Evolutionary conservation across 2,113 vertebrate species (phyloP), one percentile per base, ranked within the genome.

Genomic region (Oceanodroma tethys): DNA sequence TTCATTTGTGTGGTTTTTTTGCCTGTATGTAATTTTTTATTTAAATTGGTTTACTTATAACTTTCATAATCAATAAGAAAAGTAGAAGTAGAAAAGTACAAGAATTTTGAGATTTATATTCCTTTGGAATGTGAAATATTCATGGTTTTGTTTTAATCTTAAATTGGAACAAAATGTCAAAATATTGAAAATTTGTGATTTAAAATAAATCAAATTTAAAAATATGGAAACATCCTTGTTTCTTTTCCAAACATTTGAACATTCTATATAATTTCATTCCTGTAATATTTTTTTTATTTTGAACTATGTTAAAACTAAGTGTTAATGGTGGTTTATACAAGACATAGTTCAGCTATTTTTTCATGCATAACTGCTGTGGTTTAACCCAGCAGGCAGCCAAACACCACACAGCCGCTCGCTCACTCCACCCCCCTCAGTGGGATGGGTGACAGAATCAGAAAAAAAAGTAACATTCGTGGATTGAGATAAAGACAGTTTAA

Each of bases 1-100:
- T 11, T 59, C 36, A 13, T 25, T 63, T 58, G 4, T 11, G 6
- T 8, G 3, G 1, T 1, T 2, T 2, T 18, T 40, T 53, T 78
- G 19, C 8, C 2, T 58, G 1, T 30, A 38, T 29, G 2, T 6
- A 72, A 4, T 32, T 52, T 75, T 71, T 62, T 5, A 26, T 47
- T 86, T 42, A 38, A 48, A 18, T 9, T 89, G 2, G 4, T 6
- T 76, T 58, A 66, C 16, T 58, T 86, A 13, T 7, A 80, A 53
- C 9, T 21, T 72, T 67, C 32, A 32, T 14, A 91, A 20, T 63
- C 32, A 15, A 27, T 79, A 43, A 58, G 34, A 76, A 60, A 65
- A 85, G 21, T 40, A 74, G 21, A 72, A 55, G 6, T 60, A 66
- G 27, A 60, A 73, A 66, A 81, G 13, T 8, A 78, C 2, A 85